A percentile compares a stretch with the other conserved stretches of the same genome.
Evolutionary conservation across 1,140 invertebrate genomes (phyloP).

Genomic region (Tribolium castaneum): DNA sequence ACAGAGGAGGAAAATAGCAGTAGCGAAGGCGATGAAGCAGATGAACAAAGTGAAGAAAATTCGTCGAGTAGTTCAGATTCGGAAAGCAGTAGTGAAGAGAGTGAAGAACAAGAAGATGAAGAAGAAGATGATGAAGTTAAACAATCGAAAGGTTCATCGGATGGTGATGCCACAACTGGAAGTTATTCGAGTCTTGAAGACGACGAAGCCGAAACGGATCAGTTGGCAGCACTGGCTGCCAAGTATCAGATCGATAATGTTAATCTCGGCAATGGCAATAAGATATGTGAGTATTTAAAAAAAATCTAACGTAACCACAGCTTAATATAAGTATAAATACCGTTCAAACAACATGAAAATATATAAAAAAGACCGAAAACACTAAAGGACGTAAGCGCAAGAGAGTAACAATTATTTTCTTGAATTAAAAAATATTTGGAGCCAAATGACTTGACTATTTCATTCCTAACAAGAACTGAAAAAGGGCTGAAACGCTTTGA

Average conservation of each 20-base stretch:
- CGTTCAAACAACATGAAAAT: too few relatives aligned
- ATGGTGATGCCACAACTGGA: conserved; percentile 64
- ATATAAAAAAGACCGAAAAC: too few relatives aligned
- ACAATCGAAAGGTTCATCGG: conserved; percentile 61
- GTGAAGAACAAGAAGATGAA: conserved; percentile 60
- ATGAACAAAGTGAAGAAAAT: background rate
- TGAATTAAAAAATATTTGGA: too few relatives aligned
- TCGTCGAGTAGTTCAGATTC: background rate
- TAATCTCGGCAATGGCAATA: conserved; percentile 63
- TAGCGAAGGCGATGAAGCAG: too few relatives aligned
- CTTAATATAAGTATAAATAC: too few relatives aligned
- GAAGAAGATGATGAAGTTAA: conserved; percentile 57
- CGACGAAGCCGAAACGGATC: conserved; percentile 64
- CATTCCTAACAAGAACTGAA: too few relatives aligned
- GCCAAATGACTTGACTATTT: too few relatives aligned
- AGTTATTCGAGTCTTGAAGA: conserved; percentile 66
- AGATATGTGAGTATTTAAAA: conserved; percentile 57
- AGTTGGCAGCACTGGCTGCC: conserved; percentile 57
- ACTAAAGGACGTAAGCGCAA: too few relatives aligned
- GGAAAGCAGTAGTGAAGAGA: conserved; percentile 58
- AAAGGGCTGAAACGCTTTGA: too few relatives aligned
- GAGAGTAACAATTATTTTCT: too few relatives aligned
- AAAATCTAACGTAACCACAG: too few relatives aligned
- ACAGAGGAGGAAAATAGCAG: too few relatives aligned
- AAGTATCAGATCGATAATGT: conserved; percentile 62